Conservation (phyloP, 2,888 invertebrate species). For the Ormyrus rosae region DNA sequence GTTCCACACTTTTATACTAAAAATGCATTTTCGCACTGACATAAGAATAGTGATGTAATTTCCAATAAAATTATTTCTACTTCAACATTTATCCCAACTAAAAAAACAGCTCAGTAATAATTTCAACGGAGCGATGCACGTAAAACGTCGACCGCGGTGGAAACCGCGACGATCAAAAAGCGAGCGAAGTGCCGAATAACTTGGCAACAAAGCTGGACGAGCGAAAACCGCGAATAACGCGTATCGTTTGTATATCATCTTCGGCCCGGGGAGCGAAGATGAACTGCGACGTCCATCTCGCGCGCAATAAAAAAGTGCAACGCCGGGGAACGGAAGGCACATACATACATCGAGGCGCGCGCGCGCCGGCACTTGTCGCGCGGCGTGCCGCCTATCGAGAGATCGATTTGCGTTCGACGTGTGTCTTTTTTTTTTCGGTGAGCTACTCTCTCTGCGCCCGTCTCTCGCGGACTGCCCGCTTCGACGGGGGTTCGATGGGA, state of each 20-base stretch:
- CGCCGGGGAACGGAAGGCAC: background rate
- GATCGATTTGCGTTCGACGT: slow-evolving; percentile 31
- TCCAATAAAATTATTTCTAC: no score
- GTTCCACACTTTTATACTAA: no score
- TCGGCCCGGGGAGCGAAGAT: slow-evolving; percentile 33
- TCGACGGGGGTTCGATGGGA: background rate
- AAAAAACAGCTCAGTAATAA: no score
- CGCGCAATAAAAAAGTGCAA: slow-evolving; percentile 32
- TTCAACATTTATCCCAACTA: no score
- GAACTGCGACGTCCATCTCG: slow-evolving; percentile 44
- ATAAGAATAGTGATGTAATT: no score
- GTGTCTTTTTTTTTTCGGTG: slow-evolving; percentile 25
- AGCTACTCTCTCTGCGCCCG: background rate
- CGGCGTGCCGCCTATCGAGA: slow-evolving; percentile 14
- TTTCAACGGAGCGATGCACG: no score
- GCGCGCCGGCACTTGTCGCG: slow-evolving; percentile 15
- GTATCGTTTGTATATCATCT: slow-evolving; percentile 49
- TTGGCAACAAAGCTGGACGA: no score
- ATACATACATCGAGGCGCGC: background rate
- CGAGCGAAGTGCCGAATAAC: no score
- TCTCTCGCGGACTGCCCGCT: slow-evolving; percentile 20
- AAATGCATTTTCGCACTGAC: no score
- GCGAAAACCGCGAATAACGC: slow-evolving; percentile 20
- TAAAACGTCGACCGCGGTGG: background rate
- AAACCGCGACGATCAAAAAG: background rate